Evolutionary conservation across 1,140 invertebrate species (phyloP).

Genomic region (Acromyrmex charruanus): DNA sequence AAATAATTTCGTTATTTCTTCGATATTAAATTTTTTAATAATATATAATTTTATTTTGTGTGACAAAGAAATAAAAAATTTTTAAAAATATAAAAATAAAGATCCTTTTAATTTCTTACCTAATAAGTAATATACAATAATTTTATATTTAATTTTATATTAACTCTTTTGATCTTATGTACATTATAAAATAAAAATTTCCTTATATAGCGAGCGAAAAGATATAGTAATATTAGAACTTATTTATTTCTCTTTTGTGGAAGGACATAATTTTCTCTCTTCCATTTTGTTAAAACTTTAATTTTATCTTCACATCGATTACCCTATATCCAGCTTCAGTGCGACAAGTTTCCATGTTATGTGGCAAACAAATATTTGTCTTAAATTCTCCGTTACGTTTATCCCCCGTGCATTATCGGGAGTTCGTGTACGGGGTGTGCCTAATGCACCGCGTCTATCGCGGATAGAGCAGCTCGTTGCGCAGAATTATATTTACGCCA

Average conservation of each 20-base stretch:
- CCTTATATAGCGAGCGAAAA: neutral
- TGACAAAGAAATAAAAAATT: neutral
- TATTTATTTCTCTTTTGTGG: neutral
- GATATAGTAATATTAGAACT: neutral
- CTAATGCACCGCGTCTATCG: slow-evolving; percentile 63
- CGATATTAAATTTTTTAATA: slow-evolving; percentile 2
- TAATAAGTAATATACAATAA: neutral
- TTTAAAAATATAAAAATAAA: neutral
- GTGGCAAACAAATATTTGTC: slow-evolving; percentile 57
- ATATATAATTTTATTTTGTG: neutral
- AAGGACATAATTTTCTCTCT: neutral
- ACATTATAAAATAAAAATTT: neutral
- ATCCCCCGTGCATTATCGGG: slow-evolving; percentile 52
- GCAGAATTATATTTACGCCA: slow-evolving; percentile 63
- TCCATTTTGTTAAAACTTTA: slow-evolving; percentile 18
- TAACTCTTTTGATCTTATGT: neutral
- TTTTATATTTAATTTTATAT: neutral
- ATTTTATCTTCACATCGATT: slow-evolving; percentile 21
- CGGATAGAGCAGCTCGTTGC: slow-evolving; percentile 58
- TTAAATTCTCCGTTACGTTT: slow-evolving; percentile 63
- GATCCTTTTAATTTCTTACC: neutral
- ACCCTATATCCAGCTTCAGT: slow-evolving; percentile 5
- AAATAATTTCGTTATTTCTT: neutral
- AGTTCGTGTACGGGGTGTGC: slow-evolving; percentile 46
- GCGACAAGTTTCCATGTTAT: slow-evolving; percentile 41